Conservation (phyloP, 2,888 invertebrate species). For the Galeruca laticollis region DNA sequence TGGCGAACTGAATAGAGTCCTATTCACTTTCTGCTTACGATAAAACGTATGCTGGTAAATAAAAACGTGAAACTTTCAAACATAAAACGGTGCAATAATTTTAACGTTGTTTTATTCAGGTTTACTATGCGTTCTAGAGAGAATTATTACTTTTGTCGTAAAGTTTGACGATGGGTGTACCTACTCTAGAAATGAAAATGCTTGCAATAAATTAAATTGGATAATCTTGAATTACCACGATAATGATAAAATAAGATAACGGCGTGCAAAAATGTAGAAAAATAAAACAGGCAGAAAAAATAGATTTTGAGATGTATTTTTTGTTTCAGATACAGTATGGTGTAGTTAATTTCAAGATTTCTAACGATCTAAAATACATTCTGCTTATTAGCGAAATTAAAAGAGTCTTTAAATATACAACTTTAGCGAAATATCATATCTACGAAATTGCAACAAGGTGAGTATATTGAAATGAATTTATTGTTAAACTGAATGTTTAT, state of each 20-base stretch:
- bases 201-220: no score
- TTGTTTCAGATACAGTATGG: constrained; percentile 79
- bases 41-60: not conserved
- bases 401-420: constrained; percentile 73
- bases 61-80: not conserved
- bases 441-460: constrained; percentile 77
- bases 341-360: constrained; percentile 82
- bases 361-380: constrained; percentile 82
- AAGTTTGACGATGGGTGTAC: not conserved
- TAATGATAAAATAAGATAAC: no score
- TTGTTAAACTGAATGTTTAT: no score
- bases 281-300: no score
- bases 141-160: not conserved
- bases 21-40: not conserved
- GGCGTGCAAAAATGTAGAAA: not conserved
- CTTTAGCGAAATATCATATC: constrained; percentile 75
- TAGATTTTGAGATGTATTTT: no score
- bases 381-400: constrained; percentile 79
- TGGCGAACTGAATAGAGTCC: not conserved
- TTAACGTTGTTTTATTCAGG: not conserved
- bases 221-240: no score
- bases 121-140: no score
- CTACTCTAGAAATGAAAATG: no score
- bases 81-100: not conserved
- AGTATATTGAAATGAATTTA: constrained; percentile 16